Conservation (phyloP, 2,888 invertebrate species). For the Dorcus parallelipipedus region DNA sequence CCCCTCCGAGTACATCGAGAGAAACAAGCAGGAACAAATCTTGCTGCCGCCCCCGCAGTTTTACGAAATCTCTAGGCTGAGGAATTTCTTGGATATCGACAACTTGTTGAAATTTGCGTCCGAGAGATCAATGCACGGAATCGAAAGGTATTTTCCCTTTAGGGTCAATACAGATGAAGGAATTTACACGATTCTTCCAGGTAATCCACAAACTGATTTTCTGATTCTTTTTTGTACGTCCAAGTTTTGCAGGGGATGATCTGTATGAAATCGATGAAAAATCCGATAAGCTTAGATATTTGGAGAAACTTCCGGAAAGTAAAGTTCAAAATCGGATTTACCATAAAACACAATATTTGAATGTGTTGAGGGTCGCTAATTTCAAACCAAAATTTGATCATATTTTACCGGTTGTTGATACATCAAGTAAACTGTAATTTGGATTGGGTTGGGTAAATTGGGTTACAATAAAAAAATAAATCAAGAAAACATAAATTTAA, state of each 20-base stretch:
- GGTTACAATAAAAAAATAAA: too few species aligned
- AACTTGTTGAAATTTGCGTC: slow-evolving; percentile 59
- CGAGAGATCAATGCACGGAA: slow-evolving; percentile 54
- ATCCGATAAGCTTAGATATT: slow-evolving; percentile 30
- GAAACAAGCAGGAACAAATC: slow-evolving; percentile 46
- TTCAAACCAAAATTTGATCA: slow-evolving; percentile 32
- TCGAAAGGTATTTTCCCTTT: slow-evolving; percentile 46
- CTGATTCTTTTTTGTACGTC: background rate
- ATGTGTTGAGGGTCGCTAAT: slow-evolving; percentile 28
- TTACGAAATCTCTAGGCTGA: slow-evolving; percentile 68
- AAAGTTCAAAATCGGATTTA: slow-evolving; percentile 31
- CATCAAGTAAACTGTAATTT: slow-evolving; percentile 10
- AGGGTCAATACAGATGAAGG: slow-evolving; percentile 34
- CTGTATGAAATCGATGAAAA: slow-evolving; percentile 45
- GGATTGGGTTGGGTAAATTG: too few species aligned
- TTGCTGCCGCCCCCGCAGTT: slow-evolving; percentile 71
- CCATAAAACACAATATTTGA: slow-evolving; percentile 24
- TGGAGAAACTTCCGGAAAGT: slow-evolving; percentile 40
- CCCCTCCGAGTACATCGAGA: slow-evolving; percentile 54
- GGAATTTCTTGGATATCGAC: slow-evolving; percentile 55
- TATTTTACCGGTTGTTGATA: slow-evolving; percentile 26
- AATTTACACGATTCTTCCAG: slow-evolving; percentile 33
- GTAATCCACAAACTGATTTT: slow-evolving; percentile 18
- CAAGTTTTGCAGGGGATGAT: slow-evolving; percentile 53
- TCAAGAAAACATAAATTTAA: too few species aligned